Conservation (phyloP, 2,113 vertebrate genomes). For the Chionomys nivalis region DNA sequence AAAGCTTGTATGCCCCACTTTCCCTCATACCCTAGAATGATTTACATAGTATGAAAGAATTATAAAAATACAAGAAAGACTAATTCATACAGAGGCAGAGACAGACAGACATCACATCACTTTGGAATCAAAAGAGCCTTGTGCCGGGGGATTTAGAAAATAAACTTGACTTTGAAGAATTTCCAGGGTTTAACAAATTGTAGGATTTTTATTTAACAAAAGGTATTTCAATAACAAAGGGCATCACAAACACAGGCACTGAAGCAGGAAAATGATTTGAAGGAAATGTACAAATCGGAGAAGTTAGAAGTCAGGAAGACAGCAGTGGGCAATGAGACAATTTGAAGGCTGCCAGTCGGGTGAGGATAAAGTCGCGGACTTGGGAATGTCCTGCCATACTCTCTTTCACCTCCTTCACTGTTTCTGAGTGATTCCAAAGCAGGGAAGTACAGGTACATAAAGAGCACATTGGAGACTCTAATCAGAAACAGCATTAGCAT, state of each 20-base stretch:
- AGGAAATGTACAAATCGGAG: neutral
- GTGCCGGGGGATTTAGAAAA: neutral
- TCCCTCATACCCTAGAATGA: neutral
- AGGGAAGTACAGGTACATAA: neutral
- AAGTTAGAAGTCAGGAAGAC: neutral
- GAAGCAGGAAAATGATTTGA: neutral
- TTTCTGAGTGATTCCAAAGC: neutral
- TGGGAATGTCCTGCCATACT: accelerated
- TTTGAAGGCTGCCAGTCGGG: neutral
- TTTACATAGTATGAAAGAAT: neutral
- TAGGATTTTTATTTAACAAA: neutral
- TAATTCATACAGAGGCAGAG: neutral
- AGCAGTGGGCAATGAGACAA: neutral
- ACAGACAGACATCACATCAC: neutral
- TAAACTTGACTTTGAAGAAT: conserved; percentile 11
- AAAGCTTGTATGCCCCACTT: neutral
- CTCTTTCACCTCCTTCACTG: neutral
- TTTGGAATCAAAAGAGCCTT: neutral
- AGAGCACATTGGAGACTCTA: neutral
- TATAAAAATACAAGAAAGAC: neutral
- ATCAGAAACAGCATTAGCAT: accelerated
- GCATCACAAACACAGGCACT: neutral
- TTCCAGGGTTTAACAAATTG: neutral
- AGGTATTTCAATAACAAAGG: neutral
- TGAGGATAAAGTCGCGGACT: neutral